Evolutionary conservation across 2,797 vertebrate species (phyloP).

Genomic region (Sciurus vulgaris): DNA sequence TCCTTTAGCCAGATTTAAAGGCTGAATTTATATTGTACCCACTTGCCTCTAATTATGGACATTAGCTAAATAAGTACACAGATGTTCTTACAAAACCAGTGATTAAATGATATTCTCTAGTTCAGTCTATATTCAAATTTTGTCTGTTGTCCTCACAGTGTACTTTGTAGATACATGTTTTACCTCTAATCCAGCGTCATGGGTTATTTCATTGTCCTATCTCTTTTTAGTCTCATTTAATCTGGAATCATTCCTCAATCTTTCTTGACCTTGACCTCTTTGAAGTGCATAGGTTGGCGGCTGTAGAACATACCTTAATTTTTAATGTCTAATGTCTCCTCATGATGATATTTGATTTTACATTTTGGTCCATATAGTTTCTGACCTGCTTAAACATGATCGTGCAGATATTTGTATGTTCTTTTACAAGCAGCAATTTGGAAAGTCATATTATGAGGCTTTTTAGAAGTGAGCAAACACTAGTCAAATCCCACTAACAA

Average conservation of each 20-base stretch:
- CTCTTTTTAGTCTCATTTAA: neutral
- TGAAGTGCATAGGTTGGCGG: neutral
- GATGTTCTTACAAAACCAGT: slow-evolving; percentile 13
- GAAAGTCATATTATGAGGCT: neutral
- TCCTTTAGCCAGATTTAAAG: slow-evolving; percentile 23
- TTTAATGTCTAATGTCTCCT: slow-evolving; percentile 34
- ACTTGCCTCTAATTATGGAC: slow-evolving; percentile 7
- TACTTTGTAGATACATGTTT: neutral
- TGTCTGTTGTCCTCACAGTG: neutral
- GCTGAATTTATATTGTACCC: neutral
- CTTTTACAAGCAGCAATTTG: slow-evolving; percentile 24
- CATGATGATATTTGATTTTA: slow-evolving; percentile 18
- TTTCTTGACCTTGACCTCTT: slow-evolving; percentile 38
- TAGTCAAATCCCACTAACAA: neutral
- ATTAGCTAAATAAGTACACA: neutral
- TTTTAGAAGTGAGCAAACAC: slow-evolving; percentile 14
- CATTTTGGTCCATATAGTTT: slow-evolving; percentile 22
- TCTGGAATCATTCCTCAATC: neutral
- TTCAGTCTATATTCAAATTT: neutral
- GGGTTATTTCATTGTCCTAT: neutral
- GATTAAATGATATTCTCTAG: neutral
- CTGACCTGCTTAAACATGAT: slow-evolving; percentile 24
- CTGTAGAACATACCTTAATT: slow-evolving; percentile 12
- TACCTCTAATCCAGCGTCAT: neutral
- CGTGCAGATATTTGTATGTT: slow-evolving; percentile 7